These are phyloP conservation scores for Coluber constrictor DNA, from an alignment of 2,797 vertebrate genomes.

Conservation along the genomic window DNA sequence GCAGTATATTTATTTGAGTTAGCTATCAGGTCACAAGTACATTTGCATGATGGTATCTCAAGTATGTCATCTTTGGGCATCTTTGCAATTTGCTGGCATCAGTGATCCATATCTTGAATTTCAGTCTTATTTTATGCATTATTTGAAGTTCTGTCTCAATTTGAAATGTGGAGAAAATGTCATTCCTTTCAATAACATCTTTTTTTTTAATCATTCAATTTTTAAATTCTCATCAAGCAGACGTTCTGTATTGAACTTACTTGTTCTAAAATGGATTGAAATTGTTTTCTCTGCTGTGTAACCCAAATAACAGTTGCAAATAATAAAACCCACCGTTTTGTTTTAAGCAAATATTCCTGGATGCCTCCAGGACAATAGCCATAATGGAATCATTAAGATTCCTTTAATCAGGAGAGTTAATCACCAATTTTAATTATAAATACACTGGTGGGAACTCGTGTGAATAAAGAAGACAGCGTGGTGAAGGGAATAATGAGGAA, in stretches of 20 bases:
- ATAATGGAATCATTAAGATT: not conserved
- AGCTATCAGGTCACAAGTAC: not conserved
- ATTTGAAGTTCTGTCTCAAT: not conserved
- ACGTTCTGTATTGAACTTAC: not conserved
- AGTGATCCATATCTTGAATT: not conserved
- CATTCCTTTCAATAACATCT: not conserved
- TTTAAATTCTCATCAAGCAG: not conserved
- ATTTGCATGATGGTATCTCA: not conserved
- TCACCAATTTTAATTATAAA: slow-evolving; percentile 10
- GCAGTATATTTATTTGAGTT: not conserved
- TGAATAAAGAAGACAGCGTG: not conserved
- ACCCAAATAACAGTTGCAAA: not conserved
- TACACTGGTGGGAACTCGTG: not conserved
- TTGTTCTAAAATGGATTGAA: not conserved
- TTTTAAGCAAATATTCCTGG: not conserved
- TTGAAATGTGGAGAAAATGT: not conserved
- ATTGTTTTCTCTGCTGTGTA: not conserved
- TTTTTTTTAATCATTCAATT: not conserved
- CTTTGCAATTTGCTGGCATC: not conserved
- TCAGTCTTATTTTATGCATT: not conserved
- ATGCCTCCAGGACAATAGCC: not conserved
- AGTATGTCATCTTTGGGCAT: not conserved
- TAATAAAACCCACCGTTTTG: not conserved
- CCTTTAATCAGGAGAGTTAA: slow-evolving; percentile 2
- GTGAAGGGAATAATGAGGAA: not conserved